These are phyloP conservation scores for Pterostichus niger DNA, from an alignment of 2,888 invertebrate genomes.

Conservation along the genomic window DNA sequence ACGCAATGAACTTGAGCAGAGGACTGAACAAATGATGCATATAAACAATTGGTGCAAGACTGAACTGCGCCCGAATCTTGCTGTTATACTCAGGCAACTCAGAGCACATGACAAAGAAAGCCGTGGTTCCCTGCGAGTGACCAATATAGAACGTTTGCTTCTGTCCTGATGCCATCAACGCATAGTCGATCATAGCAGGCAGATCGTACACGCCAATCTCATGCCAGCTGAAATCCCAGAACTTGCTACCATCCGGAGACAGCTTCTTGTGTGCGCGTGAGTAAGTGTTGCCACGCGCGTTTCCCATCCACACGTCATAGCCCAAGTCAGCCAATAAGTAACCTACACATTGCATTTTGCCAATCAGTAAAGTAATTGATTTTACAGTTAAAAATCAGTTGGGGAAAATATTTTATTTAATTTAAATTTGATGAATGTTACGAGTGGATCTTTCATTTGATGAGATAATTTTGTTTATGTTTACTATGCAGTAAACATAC, in stretches of 20 bases:
- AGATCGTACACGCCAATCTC: conserved; percentile 89
- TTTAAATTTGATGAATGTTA: too few species aligned
- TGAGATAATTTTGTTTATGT: too few species aligned
- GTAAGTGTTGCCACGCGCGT: conserved; percentile 81
- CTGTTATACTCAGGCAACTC: conserved; percentile 83
- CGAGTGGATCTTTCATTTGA: too few species aligned
- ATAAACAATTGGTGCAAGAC: conserved; percentile 85
- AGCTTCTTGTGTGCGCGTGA: conserved; percentile 77
- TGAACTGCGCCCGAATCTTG: conserved; percentile 84
- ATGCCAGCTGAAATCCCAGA: conserved; percentile 84
- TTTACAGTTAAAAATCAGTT: too few species aligned
- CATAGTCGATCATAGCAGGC: conserved; percentile 89
- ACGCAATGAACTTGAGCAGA: conserved; percentile 70
- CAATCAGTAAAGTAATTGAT: too few species aligned
- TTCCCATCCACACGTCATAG: conserved; percentile 81
- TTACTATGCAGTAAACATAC: too few species aligned
- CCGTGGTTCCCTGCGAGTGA: conserved; percentile 88
- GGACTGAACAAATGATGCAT: conserved; percentile 78
- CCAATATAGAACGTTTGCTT: conserved; percentile 87
- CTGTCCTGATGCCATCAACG: conserved; percentile 80
- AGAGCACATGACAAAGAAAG: conserved; percentile 84
- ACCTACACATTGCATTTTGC: conserved; percentile 72
- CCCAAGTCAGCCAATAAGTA: conserved; percentile 77
- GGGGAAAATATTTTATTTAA: too few species aligned
- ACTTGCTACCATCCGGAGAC: conserved; percentile 68